Percentiles rank a stretch among this genome's conserved stretches.
These are phyloP conservation scores for Microcebus tavaratra DNA, from an alignment of 2,113 vertebrate genomes.

Conservation along the genomic window DNA sequence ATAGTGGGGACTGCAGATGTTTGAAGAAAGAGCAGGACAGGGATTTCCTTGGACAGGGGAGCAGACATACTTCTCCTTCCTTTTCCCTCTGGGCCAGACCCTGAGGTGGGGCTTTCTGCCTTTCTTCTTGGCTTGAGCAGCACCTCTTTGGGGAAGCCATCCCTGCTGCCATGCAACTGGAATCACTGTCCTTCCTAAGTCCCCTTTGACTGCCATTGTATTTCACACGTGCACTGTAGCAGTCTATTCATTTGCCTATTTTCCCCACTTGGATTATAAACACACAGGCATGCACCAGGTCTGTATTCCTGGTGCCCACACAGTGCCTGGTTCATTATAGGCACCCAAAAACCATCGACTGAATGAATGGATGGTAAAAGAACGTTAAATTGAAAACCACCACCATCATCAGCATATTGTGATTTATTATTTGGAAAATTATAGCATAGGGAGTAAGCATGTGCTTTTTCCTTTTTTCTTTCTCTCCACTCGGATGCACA, in stretches of 20 bases:
- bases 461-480: neutral
- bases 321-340: neutral
- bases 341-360: neutral
- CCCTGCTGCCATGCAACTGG: neutral
- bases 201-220: neutral
- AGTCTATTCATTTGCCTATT: neutral
- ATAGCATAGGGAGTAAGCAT: neutral
- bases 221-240: neutral
- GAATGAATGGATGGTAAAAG: neutral
- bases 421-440: neutral
- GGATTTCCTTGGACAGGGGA: neutral
- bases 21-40: neutral
- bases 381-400: neutral
- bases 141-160: neutral
- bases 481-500: neutral
- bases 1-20: neutral
- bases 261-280: neutral
- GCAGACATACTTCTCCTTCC: neutral
- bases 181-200: neutral
- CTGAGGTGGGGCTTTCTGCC: no score
- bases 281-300: neutral
- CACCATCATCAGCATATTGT: neutral
- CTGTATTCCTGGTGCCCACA: neutral
- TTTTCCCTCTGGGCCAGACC: no score
- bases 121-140: neutral